These are phyloP conservation scores for Anguilla megastoma DNA, from an alignment of 2,797 vertebrate species.

Conservation along the genomic window DNA sequence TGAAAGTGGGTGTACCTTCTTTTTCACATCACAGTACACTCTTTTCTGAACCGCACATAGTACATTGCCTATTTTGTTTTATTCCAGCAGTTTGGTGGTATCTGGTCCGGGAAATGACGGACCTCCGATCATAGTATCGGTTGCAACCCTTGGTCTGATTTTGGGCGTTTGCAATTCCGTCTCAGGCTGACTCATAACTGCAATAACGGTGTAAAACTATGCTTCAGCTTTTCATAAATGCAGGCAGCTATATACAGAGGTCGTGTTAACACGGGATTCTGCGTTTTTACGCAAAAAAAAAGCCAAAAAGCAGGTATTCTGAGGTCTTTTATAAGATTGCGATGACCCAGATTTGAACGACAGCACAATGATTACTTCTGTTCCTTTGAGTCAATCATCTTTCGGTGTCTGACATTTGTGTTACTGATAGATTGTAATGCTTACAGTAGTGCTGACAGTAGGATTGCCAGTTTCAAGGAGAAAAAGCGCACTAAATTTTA, in stretches of 20 bases:
- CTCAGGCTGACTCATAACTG: background rate
- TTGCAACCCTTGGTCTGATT: background rate
- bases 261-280: too few relatives aligned
- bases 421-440: too few relatives aligned
- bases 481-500: too few relatives aligned
- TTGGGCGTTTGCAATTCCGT: background rate
- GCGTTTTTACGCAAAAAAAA: too few relatives aligned
- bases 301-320: too few relatives aligned
- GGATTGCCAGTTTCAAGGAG: too few relatives aligned
- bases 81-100: background rate
- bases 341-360: too few relatives aligned
- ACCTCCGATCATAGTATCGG: background rate
- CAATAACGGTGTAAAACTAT: background rate
- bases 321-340: too few relatives aligned
- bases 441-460: too few relatives aligned
- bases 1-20: background rate
- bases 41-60: background rate
- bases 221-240: background rate
- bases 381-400: too few relatives aligned
- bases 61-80: background rate
- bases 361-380: too few relatives aligned
- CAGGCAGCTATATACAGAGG: background rate
- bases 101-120: background rate
- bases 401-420: too few relatives aligned
- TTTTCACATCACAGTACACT: background rate